Percentiles rank a stretch among this genome's conserved stretches.
Evolutionary conservation across 2,888 invertebrate species (phyloP).

Genomic region (Cephus spinipes): DNA sequence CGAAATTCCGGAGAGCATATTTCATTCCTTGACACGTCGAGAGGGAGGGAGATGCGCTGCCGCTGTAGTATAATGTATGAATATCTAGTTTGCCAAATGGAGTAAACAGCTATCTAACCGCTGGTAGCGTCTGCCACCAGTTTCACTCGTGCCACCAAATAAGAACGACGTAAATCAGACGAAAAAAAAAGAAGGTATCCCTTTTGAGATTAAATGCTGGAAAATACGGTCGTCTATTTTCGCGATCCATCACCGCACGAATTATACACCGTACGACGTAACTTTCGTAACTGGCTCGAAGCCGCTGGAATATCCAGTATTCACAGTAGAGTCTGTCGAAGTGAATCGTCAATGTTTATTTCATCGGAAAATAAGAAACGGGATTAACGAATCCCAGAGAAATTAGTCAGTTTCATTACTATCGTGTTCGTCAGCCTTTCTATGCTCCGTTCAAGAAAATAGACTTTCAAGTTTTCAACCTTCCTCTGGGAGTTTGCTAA

Average conservation of each 20-base stretch:
- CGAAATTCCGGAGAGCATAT: constrained; percentile 43
- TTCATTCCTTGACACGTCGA: constrained; percentile 29
- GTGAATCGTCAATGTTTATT: background rate
- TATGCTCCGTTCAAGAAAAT: background rate
- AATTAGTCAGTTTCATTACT: background rate
- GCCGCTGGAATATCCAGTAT: constrained; percentile 22
- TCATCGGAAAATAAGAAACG: background rate
- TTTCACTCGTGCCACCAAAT: background rate
- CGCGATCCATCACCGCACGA: constrained; percentile 14
- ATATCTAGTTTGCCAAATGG: constrained; percentile 40
- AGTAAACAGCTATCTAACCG: constrained; percentile 28
- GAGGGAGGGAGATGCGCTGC: background rate
- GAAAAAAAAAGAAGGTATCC: constrained; percentile 2
- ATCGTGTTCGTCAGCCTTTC: background rate
- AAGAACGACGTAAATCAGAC: constrained; percentile 22
- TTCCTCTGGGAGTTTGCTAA: background rate
- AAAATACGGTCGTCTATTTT: constrained; percentile 22
- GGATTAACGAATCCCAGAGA: background rate
- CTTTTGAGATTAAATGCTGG: constrained; percentile 5
- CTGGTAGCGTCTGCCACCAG: constrained; percentile 4
- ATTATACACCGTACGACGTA: constrained; percentile 12
- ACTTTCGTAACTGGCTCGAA: constrained; percentile 5
- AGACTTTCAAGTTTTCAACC: background rate
- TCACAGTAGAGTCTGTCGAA: constrained; percentile 9
- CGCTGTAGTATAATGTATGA: constrained; percentile 6